Evolutionary conservation across 2,797 vertebrate species (phyloP).

Genomic region (Hydrophis major): DNA sequence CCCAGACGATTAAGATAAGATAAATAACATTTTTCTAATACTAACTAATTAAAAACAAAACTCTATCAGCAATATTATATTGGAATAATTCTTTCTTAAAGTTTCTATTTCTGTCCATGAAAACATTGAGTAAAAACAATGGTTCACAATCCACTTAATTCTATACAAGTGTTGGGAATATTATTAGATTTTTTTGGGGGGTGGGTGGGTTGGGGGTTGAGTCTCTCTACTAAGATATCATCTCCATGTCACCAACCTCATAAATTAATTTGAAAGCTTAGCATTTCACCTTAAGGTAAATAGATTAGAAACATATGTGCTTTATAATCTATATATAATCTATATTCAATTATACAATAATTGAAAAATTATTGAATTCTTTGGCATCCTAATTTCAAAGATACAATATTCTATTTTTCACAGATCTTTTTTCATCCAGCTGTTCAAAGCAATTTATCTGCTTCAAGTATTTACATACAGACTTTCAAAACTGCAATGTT

Average conservation of each 20-base stretch:
- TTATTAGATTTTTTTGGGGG: not conserved
- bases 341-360: no score
- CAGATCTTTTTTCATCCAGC: not conserved
- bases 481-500: not conserved
- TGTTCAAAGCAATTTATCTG: not conserved
- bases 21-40: slow-evolving; percentile 23
- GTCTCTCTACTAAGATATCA: not conserved
- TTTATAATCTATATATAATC: not conserved
- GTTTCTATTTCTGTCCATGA: not conserved
- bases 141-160: not conserved
- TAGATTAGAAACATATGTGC: not conserved
- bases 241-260: not conserved
- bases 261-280: not conserved
- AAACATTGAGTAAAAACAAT: not conserved
- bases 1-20: slow-evolving; percentile 10
- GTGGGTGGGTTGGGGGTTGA: not conserved
- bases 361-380: not conserved
- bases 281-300: not conserved
- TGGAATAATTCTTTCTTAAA: not conserved
- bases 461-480: not conserved
- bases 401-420: not conserved
- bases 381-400: not conserved
- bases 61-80: not conserved
- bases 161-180: not conserved
- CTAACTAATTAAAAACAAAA: slow-evolving; percentile 14